Conservation (phyloP, 2,888 invertebrate species). For the Julus scanicus region DNA sequence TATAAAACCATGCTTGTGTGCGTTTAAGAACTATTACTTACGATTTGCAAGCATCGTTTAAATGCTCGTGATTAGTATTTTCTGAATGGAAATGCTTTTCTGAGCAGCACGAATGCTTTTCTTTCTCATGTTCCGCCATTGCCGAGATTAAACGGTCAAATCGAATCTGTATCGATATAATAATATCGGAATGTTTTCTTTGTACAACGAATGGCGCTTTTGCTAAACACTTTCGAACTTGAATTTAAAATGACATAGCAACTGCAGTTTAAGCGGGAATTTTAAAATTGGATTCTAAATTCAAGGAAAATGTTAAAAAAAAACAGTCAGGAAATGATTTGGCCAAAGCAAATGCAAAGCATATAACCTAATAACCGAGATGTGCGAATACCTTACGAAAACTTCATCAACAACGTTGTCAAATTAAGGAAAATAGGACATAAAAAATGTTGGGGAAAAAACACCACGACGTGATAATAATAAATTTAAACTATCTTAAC, state of each 20-base stretch:
- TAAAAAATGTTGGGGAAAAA: too few species aligned
- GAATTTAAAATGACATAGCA: background rate
- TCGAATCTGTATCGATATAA: too few species aligned
- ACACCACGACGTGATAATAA: too few species aligned
- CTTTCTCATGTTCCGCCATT: background rate
- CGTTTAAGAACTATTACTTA: background rate
- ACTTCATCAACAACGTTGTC: too few species aligned
- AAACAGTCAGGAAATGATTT: too few species aligned
- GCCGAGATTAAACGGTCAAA: background rate
- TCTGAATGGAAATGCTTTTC: constrained; percentile 20
- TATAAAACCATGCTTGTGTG: too few species aligned
- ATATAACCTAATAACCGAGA: too few species aligned
- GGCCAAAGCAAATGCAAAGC: too few species aligned
- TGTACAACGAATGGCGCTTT: background rate
- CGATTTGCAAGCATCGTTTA: constrained; percentile 28
- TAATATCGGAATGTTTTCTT: background rate
- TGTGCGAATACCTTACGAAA: too few species aligned
- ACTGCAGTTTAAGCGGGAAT: background rate
- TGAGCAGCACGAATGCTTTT: constrained; percentile 20
- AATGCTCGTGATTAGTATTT: constrained; percentile 11
- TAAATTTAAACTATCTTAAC: too few species aligned
- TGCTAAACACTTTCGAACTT: background rate
- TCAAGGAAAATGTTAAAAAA: background rate
- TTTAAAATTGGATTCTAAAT: background rate
- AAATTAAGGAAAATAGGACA: too few species aligned